Percentiles rank a stretch among this genome's conserved stretches.
These are phyloP conservation scores for Pogoniulus pusillus DNA, from an alignment of 2,797 vertebrate species.

Conservation along the genomic window DNA sequence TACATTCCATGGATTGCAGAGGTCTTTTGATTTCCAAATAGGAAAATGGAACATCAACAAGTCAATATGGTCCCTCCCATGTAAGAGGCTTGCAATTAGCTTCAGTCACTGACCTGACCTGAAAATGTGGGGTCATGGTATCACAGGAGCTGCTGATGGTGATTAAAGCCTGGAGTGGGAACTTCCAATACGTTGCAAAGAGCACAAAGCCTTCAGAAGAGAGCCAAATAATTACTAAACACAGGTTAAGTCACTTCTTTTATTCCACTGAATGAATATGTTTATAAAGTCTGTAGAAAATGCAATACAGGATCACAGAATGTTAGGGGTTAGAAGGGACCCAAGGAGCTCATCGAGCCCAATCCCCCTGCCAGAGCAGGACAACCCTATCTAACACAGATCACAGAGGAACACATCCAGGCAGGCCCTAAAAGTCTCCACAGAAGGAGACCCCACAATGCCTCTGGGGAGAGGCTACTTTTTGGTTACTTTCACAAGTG, in stretches of 20 bases:
- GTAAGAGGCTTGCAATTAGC: slow-evolving; percentile 15
- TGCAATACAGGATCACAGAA: too few relatives aligned
- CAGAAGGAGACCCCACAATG: too few relatives aligned
- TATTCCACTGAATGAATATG: neutral
- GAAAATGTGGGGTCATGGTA: neutral
- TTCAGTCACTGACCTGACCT: neutral
- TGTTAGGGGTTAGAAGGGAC: too few relatives aligned
- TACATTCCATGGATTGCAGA: slow-evolving; percentile 8
- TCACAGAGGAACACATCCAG: too few relatives aligned
- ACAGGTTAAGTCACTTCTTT: neutral
- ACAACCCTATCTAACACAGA: too few relatives aligned
- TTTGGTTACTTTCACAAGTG: neutral
- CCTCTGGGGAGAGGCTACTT: too few relatives aligned
- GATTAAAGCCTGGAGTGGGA: neutral
- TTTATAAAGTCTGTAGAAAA: neutral
- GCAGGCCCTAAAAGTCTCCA: too few relatives aligned
- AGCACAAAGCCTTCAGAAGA: neutral
- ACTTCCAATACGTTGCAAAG: neutral
- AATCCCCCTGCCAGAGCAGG: too few relatives aligned
- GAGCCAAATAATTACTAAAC: neutral
- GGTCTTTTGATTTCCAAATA: slow-evolving; percentile 35
- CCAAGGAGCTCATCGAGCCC: too few relatives aligned
- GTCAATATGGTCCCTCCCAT: neutral
- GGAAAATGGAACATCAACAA: slow-evolving; percentile 30
- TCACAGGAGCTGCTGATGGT: neutral